These are phyloP conservation scores for Muscicapa adusta DNA, from an alignment of 2,113 vertebrate species.

Conservation along the genomic window DNA sequence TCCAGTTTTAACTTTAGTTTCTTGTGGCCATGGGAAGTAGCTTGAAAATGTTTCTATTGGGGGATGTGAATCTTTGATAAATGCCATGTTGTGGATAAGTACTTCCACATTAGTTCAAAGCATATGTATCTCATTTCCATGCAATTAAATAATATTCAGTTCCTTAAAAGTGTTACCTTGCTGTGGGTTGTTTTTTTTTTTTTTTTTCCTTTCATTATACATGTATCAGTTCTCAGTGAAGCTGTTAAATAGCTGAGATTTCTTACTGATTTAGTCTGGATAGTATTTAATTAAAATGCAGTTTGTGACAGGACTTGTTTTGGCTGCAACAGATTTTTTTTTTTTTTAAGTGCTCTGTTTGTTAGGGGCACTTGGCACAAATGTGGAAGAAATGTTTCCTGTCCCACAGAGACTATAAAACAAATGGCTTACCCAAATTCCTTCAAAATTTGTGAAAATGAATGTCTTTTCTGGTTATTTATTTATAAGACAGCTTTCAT, in stretches of 20 bases:
- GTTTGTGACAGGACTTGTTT: background rate
- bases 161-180: background rate
- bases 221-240: background rate
- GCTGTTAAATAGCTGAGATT: background rate
- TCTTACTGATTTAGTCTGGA: background rate
- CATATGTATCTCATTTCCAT: background rate
- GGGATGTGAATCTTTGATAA: background rate
- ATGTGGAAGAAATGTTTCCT: background rate
- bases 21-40: background rate
- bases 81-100: background rate
- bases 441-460: background rate
- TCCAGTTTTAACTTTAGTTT: background rate
- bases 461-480: background rate
- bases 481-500: background rate
- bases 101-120: background rate
- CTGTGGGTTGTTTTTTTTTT: background rate
- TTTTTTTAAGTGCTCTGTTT: background rate
- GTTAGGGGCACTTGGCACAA: background rate
- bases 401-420: background rate
- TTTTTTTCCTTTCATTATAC: background rate
- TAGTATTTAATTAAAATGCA: conserved; percentile 14
- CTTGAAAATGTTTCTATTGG: background rate
- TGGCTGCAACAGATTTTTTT: background rate
- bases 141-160: background rate
- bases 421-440: background rate